These are phyloP conservation scores for Rhyacophila evoluta DNA, from an alignment of 2,888 invertebrate genomes.

Conservation along the genomic window DNA sequence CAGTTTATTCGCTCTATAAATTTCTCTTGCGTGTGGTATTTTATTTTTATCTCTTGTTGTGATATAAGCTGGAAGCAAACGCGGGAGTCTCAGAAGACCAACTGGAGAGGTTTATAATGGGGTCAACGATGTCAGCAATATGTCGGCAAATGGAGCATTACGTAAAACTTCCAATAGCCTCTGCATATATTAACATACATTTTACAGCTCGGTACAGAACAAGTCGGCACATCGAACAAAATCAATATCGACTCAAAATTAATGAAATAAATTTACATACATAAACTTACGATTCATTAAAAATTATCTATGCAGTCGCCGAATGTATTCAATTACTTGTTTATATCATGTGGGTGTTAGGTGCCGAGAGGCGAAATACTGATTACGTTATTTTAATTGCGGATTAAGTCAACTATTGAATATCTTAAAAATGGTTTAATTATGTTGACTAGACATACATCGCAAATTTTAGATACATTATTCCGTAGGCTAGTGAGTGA, in stretches of 20 bases:
- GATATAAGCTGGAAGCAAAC: background rate
- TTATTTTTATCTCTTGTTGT: conserved; percentile 22
- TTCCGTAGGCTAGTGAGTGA: too few relatives aligned
- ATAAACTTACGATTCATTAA: too few relatives aligned
- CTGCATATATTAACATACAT: conserved; percentile 8
- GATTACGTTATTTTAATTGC: too few relatives aligned
- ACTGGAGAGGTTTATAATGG: conserved; percentile 19
- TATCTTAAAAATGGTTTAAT: too few relatives aligned
- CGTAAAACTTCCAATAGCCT: conserved; percentile 12
- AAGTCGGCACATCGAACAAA: background rate
- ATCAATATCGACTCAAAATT: background rate
- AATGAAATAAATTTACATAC: too few relatives aligned
- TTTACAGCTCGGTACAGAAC: background rate
- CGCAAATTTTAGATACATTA: too few relatives aligned
- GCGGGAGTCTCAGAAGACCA: conserved; percentile 19
- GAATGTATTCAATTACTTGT: too few relatives aligned
- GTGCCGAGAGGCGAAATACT: too few relatives aligned
- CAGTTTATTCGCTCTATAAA: conserved; percentile 19
- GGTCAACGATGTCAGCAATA: conserved; percentile 24
- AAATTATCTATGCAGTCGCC: too few relatives aligned
- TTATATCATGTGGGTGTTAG: too few relatives aligned
- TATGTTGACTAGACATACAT: too few relatives aligned
- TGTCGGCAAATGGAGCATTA: conserved; percentile 22
- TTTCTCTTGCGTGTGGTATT: background rate
- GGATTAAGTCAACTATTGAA: too few relatives aligned